Evolutionary conservation across 2,113 vertebrate species (phyloP).

Genomic region (Gopherus flavomarginatus): DNA sequence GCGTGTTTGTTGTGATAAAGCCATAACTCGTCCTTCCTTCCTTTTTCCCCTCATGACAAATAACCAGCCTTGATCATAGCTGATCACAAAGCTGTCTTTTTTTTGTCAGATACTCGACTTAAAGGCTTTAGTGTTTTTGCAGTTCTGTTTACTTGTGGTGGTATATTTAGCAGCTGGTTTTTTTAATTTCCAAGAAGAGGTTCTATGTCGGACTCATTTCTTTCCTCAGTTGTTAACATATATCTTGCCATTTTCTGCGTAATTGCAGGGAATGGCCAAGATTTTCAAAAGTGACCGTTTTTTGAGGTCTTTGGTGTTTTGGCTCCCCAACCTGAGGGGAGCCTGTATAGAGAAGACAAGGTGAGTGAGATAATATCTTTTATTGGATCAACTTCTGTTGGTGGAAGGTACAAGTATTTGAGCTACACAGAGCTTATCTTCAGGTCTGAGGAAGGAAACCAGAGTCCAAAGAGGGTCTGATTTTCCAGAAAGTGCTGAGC

Average conservation of each 20-base stretch:
- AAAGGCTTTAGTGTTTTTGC: neutral
- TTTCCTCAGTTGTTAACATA: neutral
- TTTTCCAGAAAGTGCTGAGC: neutral
- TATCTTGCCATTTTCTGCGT: neutral
- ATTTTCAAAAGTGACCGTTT: neutral
- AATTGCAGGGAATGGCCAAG: neutral
- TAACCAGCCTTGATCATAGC: neutral
- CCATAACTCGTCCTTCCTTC: neutral
- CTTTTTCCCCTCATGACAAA: neutral
- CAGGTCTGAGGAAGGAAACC: no score
- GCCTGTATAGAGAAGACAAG: neutral
- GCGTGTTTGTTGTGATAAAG: neutral
- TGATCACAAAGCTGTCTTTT: neutral
- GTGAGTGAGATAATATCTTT: no score
- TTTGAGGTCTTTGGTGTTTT: neutral
- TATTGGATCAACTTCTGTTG: no score
- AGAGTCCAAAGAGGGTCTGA: neutral
- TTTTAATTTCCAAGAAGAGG: neutral
- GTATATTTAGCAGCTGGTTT: fast-evolving
- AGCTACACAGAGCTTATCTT: no score
- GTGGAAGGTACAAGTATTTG: no score
- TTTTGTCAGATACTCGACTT: neutral
- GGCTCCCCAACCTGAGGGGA: neutral
- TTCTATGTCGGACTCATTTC: fast-evolving
- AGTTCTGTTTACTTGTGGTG: neutral